Percentiles rank a stretch among this genome's conserved stretches.
Conservation (phyloP, 2,113 vertebrate genomes). For the Aphelocoma coerulescens region DNA sequence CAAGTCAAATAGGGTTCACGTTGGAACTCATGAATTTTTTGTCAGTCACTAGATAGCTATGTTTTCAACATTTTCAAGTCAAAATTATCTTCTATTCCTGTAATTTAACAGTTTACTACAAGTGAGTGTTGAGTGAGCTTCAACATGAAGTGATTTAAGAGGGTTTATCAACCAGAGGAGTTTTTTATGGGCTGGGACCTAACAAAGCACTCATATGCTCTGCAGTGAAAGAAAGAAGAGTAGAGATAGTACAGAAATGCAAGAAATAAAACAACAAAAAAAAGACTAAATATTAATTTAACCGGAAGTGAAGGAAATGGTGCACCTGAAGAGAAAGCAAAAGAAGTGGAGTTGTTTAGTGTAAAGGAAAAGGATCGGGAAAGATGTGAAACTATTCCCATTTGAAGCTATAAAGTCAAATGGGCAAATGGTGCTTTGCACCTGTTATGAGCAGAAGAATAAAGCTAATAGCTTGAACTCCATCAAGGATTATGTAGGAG, state of each 20-base stretch:
- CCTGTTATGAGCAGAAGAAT: neutral
- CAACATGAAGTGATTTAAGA: neutral
- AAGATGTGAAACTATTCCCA: neutral
- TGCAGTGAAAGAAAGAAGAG: neutral
- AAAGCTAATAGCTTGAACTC: neutral
- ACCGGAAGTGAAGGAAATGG: neutral
- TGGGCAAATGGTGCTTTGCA: neutral
- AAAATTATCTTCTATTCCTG: neutral
- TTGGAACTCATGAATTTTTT: neutral
- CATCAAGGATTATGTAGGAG: neutral
- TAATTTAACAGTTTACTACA: neutral
- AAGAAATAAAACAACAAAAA: neutral
- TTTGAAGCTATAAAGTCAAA: neutral
- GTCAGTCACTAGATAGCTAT: neutral
- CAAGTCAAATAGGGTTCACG: neutral
- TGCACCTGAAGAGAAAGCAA: neutral
- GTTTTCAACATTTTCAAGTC: neutral
- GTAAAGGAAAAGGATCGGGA: neutral
- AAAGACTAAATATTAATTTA: neutral
- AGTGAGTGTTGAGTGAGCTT: neutral
- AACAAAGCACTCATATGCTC: neutral
- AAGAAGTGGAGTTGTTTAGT: neutral
- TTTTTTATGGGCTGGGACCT: neutral
- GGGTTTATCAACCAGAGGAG: neutral
- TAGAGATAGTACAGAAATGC: neutral